A percentile compares a stretch with the other conserved stretches of the same genome.
phyloP scores from a whole-genome alignment of 2,888 invertebrate genomes.

The Tortricodes alternella region DNA sequence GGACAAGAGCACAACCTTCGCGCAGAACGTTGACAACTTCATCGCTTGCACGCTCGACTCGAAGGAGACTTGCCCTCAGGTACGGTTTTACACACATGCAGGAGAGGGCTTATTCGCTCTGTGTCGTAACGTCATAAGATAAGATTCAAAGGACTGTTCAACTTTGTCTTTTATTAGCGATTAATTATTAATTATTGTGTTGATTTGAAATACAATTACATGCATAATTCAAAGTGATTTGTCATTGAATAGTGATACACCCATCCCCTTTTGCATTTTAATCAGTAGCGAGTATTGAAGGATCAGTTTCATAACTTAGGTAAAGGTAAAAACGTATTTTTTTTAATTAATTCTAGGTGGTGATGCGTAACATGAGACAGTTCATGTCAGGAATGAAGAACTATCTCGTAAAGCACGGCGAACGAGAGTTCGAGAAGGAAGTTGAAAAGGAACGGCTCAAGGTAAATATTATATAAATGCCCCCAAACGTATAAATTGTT shows the following conservation, averaged over 20 bases:
- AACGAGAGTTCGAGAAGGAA: conserved; percentile 94
- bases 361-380: conserved; percentile 95
- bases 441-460: conserved; percentile 93
- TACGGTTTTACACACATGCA: conserved; percentile 36
- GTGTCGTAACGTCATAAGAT: no score
- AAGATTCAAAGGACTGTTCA: no score
- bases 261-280: no score
- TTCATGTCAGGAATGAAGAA: conserved; percentile 99
- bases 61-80: conserved; percentile 92
- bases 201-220: no score
- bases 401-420: conserved; percentile 97
- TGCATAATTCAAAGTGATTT: no score
- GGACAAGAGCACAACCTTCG: conserved; percentile 94
- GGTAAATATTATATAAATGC: conserved; percentile 62
- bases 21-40: conserved; percentile 96
- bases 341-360: conserved; percentile 74
- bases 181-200: no score
- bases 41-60: conserved; percentile 96
- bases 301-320: no score
- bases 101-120: no score
- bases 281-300: no score
- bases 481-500: background rate
- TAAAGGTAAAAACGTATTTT: no score
- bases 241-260: no score
- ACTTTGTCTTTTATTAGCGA: no score